Evolutionary conservation across 2,888 invertebrate species (phyloP).

Genomic region (Petrolisthes manimaculis): DNA sequence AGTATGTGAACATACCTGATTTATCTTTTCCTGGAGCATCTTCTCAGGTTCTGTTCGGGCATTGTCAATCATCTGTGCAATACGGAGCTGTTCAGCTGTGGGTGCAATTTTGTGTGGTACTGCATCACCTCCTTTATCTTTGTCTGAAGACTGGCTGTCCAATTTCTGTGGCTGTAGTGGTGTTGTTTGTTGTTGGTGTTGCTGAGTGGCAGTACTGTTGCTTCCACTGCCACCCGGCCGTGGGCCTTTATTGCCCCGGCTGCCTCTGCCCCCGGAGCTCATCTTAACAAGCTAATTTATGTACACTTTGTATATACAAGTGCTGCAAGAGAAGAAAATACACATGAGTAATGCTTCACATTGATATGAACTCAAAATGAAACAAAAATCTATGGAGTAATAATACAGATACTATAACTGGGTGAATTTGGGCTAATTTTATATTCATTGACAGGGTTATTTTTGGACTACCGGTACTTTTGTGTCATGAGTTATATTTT

Average conservation of each 20-base stretch:
- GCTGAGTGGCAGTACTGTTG: constrained; percentile 38
- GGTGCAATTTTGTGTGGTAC: constrained; percentile 63
- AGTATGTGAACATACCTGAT: constrained; percentile 49
- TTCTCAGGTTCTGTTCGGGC: constrained; percentile 59
- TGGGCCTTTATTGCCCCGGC: constrained; percentile 64
- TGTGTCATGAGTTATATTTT: too few species aligned
- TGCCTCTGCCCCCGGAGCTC: constrained; percentile 65
- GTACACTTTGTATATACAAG: constrained; percentile 66
- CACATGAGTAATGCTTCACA: too few species aligned
- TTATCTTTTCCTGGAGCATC: constrained; percentile 64
- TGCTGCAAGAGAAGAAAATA: constrained; percentile 56
- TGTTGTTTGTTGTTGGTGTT: constrained; percentile 49
- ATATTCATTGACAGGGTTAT: too few species aligned
- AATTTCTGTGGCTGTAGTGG: constrained; percentile 51
- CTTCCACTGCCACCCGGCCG: constrained; percentile 47
- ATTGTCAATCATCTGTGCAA: constrained; percentile 66
- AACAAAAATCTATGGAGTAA: too few species aligned
- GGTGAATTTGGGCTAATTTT: too few species aligned
- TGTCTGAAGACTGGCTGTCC: constrained; percentile 50
- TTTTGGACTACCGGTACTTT: too few species aligned
- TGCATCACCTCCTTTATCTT: constrained; percentile 53
- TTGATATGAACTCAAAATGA: too few species aligned
- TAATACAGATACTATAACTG: too few species aligned
- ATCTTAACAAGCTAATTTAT: constrained; percentile 66
- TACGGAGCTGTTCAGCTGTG: constrained; percentile 65